These are phyloP conservation scores for Ophioderma brevispina DNA, from an alignment of 35 echinoderm and acorn worm species.

Conservation along the genomic window DNA sequence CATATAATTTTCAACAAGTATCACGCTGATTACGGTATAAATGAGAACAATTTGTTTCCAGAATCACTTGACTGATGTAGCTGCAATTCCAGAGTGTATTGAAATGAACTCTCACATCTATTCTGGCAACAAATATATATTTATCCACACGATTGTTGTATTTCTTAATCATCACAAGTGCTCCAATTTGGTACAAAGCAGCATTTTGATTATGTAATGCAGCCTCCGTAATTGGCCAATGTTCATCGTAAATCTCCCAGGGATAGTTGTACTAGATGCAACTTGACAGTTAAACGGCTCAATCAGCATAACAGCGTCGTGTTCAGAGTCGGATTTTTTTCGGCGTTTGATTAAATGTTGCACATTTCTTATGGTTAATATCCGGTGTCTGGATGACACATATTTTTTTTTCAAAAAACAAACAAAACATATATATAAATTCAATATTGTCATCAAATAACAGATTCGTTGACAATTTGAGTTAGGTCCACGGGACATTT, in stretches of 20 bases:
- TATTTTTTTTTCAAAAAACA: neutral
- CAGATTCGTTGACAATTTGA: slow-evolving; percentile 43
- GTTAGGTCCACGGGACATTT: slow-evolving; percentile 21
- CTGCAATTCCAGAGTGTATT: too few species aligned
- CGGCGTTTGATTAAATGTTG: neutral
- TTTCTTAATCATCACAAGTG: too few species aligned
- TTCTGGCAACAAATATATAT: too few species aligned
- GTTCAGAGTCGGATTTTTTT: neutral
- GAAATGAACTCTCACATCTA: too few species aligned
- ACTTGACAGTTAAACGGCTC: neutral
- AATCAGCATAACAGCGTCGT: neutral
- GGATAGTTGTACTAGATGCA: neutral
- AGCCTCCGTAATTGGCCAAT: too few species aligned
- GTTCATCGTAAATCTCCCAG: neutral
- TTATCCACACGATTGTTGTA: too few species aligned
- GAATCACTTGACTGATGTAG: too few species aligned
- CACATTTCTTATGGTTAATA: neutral
- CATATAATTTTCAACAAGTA: too few species aligned
- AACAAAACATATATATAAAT: neutral
- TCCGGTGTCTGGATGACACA: neutral
- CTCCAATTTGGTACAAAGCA: too few species aligned
- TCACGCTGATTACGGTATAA: too few species aligned
- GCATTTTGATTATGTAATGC: too few species aligned
- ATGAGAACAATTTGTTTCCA: too few species aligned
- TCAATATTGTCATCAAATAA: slow-evolving; percentile 17